Percentiles rank a stretch among this genome's conserved stretches.
phyloP scores from a whole-genome alignment of 2,113 vertebrate genomes.

The Numida meleagris region DNA sequence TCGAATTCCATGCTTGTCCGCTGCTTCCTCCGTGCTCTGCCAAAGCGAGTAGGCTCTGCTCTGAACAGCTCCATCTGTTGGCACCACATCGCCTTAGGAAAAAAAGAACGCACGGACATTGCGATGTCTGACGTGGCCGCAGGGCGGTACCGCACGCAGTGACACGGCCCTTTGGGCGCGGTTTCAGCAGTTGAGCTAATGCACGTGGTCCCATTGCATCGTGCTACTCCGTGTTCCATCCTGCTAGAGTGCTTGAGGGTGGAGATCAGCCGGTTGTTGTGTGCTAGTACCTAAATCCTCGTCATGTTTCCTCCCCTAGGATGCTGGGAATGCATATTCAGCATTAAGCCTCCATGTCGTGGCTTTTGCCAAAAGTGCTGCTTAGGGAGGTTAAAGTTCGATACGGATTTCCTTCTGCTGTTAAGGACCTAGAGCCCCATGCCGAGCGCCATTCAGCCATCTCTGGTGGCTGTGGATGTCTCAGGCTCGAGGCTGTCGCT shows the following conservation, averaged over 20 bases:
- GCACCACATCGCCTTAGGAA: not conserved
- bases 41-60: not conserved
- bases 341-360: rapidly evolving
- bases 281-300: rapidly evolving
- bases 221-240: rapidly evolving
- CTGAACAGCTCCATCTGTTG: slow-evolving; percentile 65
- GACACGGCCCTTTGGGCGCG: not conserved
- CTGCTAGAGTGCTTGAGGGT: not conserved
- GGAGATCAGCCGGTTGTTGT: not conserved
- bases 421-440: not conserved
- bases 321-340: not conserved
- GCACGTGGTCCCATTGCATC: rapidly evolving
- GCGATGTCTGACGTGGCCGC: slow-evolving; percentile 53
- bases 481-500: not conserved
- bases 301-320: rapidly evolving
- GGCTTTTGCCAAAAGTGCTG: not conserved
- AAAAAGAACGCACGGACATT: not conserved
- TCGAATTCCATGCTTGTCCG: not conserved
- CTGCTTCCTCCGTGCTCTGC: not conserved
- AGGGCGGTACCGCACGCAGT: slow-evolving; percentile 54
- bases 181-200: rapidly evolving
- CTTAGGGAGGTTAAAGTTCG: not conserved
- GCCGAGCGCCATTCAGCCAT: not conserved
- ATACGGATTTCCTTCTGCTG: not conserved
- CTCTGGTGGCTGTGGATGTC: not conserved